Percentiles rank a stretch among this genome's conserved stretches.
phyloP scores from a whole-genome alignment of 2,888 invertebrate genomes.

The Mythimna pallens region DNA sequence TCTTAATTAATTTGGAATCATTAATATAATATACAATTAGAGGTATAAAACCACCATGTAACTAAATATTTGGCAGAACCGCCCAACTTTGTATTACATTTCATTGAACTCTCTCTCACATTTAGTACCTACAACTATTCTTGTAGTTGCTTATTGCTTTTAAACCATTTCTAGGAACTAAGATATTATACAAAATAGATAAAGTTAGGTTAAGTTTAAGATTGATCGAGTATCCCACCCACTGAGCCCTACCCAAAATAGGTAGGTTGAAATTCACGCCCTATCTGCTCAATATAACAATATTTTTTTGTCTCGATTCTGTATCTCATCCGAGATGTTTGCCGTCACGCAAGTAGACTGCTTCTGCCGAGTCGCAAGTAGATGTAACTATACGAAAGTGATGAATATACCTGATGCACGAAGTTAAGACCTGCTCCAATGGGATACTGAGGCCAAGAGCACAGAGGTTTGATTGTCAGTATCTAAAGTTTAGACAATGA shows the following conservation, averaged over 20 bases:
- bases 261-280: background rate
- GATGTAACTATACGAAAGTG: background rate
- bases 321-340: background rate
- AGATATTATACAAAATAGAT: background rate
- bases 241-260: background rate
- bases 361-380: background rate
- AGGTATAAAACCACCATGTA: too few species aligned
- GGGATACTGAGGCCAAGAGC: background rate
- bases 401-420: background rate
- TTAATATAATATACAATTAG: too few species aligned
- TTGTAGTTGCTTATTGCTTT: background rate
- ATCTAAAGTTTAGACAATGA: too few species aligned
- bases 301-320: background rate
- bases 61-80: background rate
- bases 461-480: background rate
- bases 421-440: background rate
- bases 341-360: background rate
- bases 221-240: background rate
- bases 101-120: background rate
- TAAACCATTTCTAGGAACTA: slow-evolving; percentile 1
- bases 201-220: slow-evolving; percentile 9
- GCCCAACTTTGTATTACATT: background rate
- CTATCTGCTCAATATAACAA: background rate
- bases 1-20: too few species aligned
- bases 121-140: background rate